Base-by-base conservation (phyloP, 2,797 vertebrate species). In the Eulemur coronatus region DNA sequence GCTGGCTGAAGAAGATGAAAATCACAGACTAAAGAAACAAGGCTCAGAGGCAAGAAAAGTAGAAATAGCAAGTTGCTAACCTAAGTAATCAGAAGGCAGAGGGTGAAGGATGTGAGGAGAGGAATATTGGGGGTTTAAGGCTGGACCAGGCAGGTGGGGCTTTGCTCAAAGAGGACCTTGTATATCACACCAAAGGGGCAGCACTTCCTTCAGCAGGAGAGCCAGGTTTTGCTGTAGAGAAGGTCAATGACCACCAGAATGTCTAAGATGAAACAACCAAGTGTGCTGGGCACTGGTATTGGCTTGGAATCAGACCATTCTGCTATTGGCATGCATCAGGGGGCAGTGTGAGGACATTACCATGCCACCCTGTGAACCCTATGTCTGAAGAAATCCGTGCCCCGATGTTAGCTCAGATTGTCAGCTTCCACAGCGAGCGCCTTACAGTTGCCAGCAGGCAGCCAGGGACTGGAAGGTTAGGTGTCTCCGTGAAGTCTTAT, bases 341-440 rank as follows among this genome's bases (percentile, higher is more conserved):
- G 38, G 67, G n/a, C 24, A 89, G 3, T 9, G 20, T 76, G 69
- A 30, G 52, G 80, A n/a, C 48, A 70, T 93, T 43, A 14, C 48
- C 72, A 12, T 91, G 87, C 96, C 59, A 84, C 24, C 59, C 24
- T 72, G 46, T 84, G 84, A n/a, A n/a, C 75, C 80, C 18, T 24
- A 0, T 69, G 38, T 88, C 89, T 94, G 50, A 96, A 61, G 87
- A 84, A 81, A 94, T 80, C 57, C 9, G 1, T 57, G 70, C 79
- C 89, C 75, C 11, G 59, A 89, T 91, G 52, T 94, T 92, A 91
- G 94, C 91, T 96, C 85, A 73, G 69, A 61, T 88, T 96, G 97
- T 95, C 87, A 93, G 79, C 76, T 96, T 96, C 95, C 76, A 59
- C 50, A n/a, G 63, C 0, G 7, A 93, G 87, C 0, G 7, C 96